Evolutionary conservation across 2,888 invertebrate genomes (phyloP), one percentile per base, ranked within the genome.

Genomic region (Spodoptera exigua): DNA sequence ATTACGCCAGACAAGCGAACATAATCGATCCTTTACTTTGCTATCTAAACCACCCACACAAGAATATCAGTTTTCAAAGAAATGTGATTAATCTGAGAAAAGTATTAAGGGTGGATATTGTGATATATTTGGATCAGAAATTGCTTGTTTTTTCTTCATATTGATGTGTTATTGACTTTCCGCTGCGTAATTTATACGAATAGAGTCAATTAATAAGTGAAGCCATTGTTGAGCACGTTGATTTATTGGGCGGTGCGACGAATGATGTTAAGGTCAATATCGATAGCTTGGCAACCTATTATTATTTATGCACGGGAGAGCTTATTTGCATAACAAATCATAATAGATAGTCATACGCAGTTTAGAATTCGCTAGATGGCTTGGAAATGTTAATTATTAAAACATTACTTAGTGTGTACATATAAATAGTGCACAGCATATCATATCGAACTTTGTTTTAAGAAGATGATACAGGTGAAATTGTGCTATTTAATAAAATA

Each of bases 201-300:
- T 70, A 59, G 60, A 52, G 34, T 13, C 41, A 49, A 43, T 54
- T 39, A 27, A 27, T 27, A 51, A 40, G 63, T 43, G 52, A 54
- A 58, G 45, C 35, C 32, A 35, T 56, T 43, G 36, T 47, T 57
- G 27, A 59, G n/a, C 37, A 13, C 14, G 35, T 18, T 13, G 32
- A 45, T 11, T 40, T 55, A 63, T 55, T 63, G 36, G 37, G 10
- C 21, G 32, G 46, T 46, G 61, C 41, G 16, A 56, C 16, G 21
- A 63, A 56, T 37, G 41, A 14, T 11, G 35, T 10, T 16, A 21
- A 55, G 41, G 55, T 46, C 46, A 43, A 63, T 32, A 43, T 32
- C 49, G 60, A 18, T 39, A 35, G 61, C n/a, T 39, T 56, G 13
- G 18, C 32, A 27, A 35, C 27, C 27, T 27, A 27, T 7, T 27